phyloP scores from a whole-genome alignment of 2,888 invertebrate genomes.

The Blomia tropicalis region DNA sequence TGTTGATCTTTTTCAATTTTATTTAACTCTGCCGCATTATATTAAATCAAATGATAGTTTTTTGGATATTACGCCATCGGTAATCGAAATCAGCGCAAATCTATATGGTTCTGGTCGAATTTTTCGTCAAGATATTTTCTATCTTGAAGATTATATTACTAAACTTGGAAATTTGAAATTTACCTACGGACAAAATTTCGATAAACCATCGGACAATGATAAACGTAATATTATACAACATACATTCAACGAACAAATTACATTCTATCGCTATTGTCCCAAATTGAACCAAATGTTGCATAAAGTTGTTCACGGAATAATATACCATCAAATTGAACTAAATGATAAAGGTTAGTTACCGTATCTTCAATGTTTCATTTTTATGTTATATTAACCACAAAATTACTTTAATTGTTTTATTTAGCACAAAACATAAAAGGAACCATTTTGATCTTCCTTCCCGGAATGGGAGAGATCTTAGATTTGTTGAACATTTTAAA shows the following conservation, averaged over 20 bases:
- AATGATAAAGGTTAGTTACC: background rate
- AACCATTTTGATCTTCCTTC: conserved; percentile 71
- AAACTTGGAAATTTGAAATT: background rate
- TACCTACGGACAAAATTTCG: background rate
- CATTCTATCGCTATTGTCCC: background rate
- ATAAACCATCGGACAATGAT: background rate
- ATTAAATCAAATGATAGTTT: background rate
- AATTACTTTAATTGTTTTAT: too few relatives aligned
- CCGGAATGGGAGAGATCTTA: conserved; percentile 58
- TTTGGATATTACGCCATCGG: background rate
- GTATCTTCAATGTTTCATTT: too few relatives aligned
- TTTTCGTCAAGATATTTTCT: background rate
- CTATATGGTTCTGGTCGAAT: background rate
- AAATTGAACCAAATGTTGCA: background rate
- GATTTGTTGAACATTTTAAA: conserved; percentile 30
- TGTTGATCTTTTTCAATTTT: conserved; percentile 51
- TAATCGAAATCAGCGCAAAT: conserved; percentile 11
- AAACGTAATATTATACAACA: background rate
- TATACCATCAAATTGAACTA: background rate
- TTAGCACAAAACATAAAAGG: conserved; percentile 37
- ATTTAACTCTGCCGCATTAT: conserved; percentile 43
- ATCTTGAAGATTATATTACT: background rate
- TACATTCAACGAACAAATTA: background rate
- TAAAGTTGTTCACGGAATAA: background rate
- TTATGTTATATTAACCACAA: too few relatives aligned